These are phyloP conservation scores for Agelas oroides DNA, from an alignment of 37 sponge, comb jelly and placozoan genomes.

Conservation along the genomic window DNA sequence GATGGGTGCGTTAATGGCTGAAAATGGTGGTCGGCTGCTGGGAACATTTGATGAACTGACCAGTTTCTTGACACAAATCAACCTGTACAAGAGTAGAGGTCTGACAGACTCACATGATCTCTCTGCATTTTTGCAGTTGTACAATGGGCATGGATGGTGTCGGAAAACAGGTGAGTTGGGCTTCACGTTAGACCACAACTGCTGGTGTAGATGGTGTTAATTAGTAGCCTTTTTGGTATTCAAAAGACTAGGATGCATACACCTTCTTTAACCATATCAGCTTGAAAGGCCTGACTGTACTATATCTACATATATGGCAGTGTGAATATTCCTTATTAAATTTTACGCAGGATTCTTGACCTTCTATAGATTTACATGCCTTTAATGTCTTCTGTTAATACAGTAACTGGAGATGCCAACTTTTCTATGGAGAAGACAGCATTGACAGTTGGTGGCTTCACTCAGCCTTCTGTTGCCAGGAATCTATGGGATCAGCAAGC, in stretches of 20 bases:
- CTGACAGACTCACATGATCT: conserved; percentile 27
- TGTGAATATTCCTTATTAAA: neutral
- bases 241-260: no score
- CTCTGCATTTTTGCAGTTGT: neutral
- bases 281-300: neutral
- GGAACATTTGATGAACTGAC: conserved; percentile 7
- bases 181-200: no score
- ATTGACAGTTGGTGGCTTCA: conserved; percentile 45
- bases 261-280: no score
- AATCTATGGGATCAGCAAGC: conserved; percentile 1
- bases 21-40: conserved; percentile 1
- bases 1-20: conserved; percentile 12
- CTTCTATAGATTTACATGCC: no score
- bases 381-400: neutral
- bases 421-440: conserved; percentile 27
- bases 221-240: no score
- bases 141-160: conserved; percentile 32
- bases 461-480: conserved; percentile 33
- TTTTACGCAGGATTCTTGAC: neutral
- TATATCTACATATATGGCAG: neutral
- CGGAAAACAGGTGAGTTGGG: conserved; percentile 56
- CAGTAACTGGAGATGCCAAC: conserved; percentile 37
- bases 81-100: conserved; percentile 1
- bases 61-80: neutral
- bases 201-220: no score